Base-by-base conservation (phyloP, 2,797 vertebrate species). In the Sylvilagus floridanus region DNA sequence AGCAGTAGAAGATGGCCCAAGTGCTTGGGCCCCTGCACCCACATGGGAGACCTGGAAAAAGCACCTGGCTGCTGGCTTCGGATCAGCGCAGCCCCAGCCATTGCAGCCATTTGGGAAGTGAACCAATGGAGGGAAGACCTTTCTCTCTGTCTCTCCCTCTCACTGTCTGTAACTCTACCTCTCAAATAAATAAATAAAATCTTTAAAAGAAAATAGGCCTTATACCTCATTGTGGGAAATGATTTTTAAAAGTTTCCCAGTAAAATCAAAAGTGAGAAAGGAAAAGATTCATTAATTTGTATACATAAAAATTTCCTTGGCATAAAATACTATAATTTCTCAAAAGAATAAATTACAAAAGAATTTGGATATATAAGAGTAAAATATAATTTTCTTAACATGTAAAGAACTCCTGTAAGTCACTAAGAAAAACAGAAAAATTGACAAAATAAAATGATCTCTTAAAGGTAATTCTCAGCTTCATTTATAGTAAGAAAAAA, bases 341-440 rank as follows among this genome's bases (percentile, higher is more conserved):
- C 82, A 96, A 84, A 94, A 72, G 13, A 84, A 54, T 12, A 83
- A 81, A 91, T 47, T 82, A 52, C 66, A n/a, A 84, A 94, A 94
- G 88, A 82, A 42, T 65, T n/a, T 35, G 75, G 17, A 32, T 62
- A 26, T 28, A 21, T 22, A 42, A 57, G 28, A 63, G n/a, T 47
- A 60, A 26, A 73, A 50, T 84, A 50, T 76, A 75, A 92, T 88
- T 76, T 90, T 42, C 50, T 28, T 87, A 63, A 69, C 22, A 42
- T 69, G n/a, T 68, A 50, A 89, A 86, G 10, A 77, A 78, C 14
- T 62, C n/a, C 17, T 75, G 17, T 85, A 83, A 83, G 66, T 83
- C 6, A 60, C 16, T 65, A 88, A 94, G 37, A 84, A 84, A 83
- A 66, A 62, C 5, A 82, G 26, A 68, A 77, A 82, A 82, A 78